Conservation (phyloP, 2,113 vertebrate genomes). For the Micromys minutus region DNA sequence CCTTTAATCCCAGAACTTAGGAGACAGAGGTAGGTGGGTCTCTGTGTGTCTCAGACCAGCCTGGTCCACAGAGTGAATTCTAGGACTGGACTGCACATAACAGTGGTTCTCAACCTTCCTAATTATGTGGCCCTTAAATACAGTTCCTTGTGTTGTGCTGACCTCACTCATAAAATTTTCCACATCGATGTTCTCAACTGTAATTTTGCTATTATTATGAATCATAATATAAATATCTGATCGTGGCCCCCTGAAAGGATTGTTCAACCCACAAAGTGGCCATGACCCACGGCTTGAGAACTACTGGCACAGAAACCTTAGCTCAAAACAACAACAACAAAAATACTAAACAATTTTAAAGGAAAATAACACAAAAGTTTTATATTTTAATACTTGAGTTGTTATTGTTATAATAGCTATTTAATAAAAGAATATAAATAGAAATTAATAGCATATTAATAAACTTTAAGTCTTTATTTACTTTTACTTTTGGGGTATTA, state of each 20-base stretch:
- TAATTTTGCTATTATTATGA: not conserved
- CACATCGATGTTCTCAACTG: not conserved
- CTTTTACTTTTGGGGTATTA: not conserved
- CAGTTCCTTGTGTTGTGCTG: not conserved
- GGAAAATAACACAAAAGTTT: conserved; percentile 1
- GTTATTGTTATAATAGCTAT: not conserved
- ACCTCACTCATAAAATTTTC: not conserved
- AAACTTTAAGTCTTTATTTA: conserved; percentile 4
- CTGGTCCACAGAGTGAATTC: not conserved
- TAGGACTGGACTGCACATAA: not conserved
- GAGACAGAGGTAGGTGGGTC: not conserved
- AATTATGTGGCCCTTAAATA: not conserved
- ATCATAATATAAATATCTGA: not conserved
- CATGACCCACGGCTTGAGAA: not conserved
- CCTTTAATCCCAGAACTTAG: not conserved
- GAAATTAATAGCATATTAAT: not conserved
- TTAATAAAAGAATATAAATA: conserved; percentile 3
- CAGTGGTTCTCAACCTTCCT: not conserved
- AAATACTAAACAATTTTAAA: not conserved
- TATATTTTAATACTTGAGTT: not conserved
- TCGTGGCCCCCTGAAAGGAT: not conserved
- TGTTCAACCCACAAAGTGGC: not conserved
- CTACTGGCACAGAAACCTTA: not conserved
- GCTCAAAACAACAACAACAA: not conserved
- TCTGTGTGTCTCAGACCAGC: not conserved